Evolutionary conservation across 2,113 vertebrate genomes (phyloP), one percentile per base, ranked within the genome.

Genomic region (Onychostoma macrolepis): DNA sequence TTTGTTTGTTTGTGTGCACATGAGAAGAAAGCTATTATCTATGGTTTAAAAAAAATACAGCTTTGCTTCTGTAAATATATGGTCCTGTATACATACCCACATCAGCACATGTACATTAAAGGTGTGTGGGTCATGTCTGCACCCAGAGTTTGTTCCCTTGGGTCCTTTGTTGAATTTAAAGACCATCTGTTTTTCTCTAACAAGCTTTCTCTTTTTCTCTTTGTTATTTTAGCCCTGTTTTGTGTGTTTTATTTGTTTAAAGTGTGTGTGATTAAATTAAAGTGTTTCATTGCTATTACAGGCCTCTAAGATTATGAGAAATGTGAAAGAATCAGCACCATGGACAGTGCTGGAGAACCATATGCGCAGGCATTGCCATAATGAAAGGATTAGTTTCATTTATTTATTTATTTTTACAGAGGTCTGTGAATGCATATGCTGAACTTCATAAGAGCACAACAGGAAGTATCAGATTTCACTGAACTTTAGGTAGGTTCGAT

Each of bases 101-200:
- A 33, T 75, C 17, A 4, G 56, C 76, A 78, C 61, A 81, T 86
- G 84, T 85, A 81, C 80, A 72, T 63, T 50, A 67, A 72, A 89
- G 41, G 58, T 84, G 84, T 82, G 81, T 85, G 79, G 76, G 78
- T 82, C 53, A 61, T 80, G 13, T n/a, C 76, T 71, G 80, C 58
- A 81, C 11, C 43, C 38, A 78, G 50, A 63, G n/a, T 80, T 87
- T 83, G 58, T 90, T 93, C 91, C 94, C 94, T 3, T 75, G 87
- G 92, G 94, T 92, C 91, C 75, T 87, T 91, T 91, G 58, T 87
- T 87, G 91, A 93, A 92, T 93, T 93, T 94, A 93, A 93, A 93
- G 93, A 90, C 94, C 95, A 96, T 96, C 94, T 96, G 94, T 95
- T 94, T 95, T 92, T 89, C 89, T 91, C 93, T 95, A 95, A 95